A percentile compares a stretch with the other conserved stretches of the same genome.
These are phyloP conservation scores for Parelbella ahira DNA, from an alignment of 2,888 invertebrate species.

Conservation along the genomic window DNA sequence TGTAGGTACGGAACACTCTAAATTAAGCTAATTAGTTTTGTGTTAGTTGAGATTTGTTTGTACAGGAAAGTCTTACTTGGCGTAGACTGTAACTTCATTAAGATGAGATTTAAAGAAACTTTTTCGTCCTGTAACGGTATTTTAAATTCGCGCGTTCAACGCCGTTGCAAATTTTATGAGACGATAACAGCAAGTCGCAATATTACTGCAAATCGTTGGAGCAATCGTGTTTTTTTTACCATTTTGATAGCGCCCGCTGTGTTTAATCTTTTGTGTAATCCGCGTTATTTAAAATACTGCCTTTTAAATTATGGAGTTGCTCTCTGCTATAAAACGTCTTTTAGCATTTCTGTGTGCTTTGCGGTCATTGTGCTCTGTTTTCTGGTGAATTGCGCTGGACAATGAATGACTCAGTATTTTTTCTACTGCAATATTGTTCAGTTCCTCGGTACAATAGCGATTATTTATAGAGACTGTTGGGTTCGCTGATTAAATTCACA, in stretches of 20 bases:
- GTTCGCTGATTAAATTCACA: no score
- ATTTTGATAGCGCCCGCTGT: slow-evolving; percentile 27
- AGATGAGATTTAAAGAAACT: slow-evolving; percentile 66
- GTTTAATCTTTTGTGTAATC: slow-evolving; percentile 30
- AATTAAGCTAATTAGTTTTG: no score
- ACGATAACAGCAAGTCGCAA: slow-evolving; percentile 43
- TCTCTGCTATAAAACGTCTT: slow-evolving; percentile 16
- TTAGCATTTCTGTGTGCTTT: slow-evolving; percentile 16
- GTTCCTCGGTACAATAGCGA: background rate
- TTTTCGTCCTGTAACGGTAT: slow-evolving; percentile 47
- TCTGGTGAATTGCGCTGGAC: slow-evolving; percentile 9
- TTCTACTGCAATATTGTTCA: background rate
- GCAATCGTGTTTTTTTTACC: slow-evolving; percentile 29
- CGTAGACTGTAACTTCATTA: slow-evolving; percentile 58
- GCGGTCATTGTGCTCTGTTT: slow-evolving; percentile 16
- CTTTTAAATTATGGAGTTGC: slow-evolving; percentile 16
- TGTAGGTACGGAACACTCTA: no score
- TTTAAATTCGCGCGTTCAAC: slow-evolving; percentile 35
- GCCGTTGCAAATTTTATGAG: slow-evolving; percentile 42
- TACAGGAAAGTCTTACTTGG: slow-evolving; percentile 44
- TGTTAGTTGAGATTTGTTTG: no score
- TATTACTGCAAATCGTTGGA: slow-evolving; percentile 32
- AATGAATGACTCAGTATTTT: slow-evolving; percentile 1
- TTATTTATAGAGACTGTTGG: no score
- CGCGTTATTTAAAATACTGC: slow-evolving; percentile 20